Evolutionary conservation across 2,113 vertebrate genomes (phyloP).

Genomic region (Strix aluco): DNA sequence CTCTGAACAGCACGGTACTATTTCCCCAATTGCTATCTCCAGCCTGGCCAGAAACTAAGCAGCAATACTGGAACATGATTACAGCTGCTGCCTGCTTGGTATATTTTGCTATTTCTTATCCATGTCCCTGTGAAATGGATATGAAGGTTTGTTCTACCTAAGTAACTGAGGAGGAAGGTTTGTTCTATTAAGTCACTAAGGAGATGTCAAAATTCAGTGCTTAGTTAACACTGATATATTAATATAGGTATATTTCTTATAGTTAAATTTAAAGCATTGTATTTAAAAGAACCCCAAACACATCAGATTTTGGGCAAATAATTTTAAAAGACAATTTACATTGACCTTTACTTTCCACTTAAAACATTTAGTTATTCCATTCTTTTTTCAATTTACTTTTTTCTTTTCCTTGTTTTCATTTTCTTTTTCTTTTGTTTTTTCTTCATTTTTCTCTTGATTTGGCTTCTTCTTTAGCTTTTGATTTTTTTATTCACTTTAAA

Average conservation of each 20-base stretch:
- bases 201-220: background rate
- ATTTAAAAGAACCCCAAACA: rapidly evolving
- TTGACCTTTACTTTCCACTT: background rate
- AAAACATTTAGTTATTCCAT: background rate
- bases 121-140: background rate
- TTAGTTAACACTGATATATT: background rate
- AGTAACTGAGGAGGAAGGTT: background rate
- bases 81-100: background rate
- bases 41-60: background rate
- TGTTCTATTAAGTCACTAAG: background rate
- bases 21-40: background rate
- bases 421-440: background rate
- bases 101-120: background rate
- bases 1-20: background rate
- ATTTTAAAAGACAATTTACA: background rate
- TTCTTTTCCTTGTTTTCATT: background rate
- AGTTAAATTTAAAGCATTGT: background rate
- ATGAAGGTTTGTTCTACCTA: background rate
- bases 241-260: rapidly evolving
- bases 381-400: background rate
- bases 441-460: background rate
- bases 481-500: background rate
- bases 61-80: background rate
- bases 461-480: background rate
- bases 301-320: background rate